Percentiles rank a stretch among this genome's conserved stretches.
Evolutionary conservation across 1,140 invertebrate species (phyloP).

Genomic region (Lordiphosa mommai): DNA sequence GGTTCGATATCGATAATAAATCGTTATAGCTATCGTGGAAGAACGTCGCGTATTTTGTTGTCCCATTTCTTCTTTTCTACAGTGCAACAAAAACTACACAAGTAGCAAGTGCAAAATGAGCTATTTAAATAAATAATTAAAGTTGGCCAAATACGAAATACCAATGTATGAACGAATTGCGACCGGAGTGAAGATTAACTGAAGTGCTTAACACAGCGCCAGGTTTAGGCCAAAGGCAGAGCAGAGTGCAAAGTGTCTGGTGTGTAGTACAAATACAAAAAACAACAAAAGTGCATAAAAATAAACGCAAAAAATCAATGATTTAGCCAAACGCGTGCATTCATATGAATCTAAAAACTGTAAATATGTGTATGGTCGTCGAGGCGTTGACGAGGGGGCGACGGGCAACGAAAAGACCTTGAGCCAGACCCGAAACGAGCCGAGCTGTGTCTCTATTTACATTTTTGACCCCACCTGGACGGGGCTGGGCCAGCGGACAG

Average conservation of each 20-base stretch:
- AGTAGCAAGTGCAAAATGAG: constrained; percentile 3
- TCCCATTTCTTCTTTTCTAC: no score
- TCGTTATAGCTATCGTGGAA: no score
- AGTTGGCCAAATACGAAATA: no score
- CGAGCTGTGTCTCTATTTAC: constrained; percentile 41
- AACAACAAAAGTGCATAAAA: constrained; percentile 48
- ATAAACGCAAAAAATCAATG: constrained; percentile 65
- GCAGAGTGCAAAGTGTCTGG: constrained; percentile 45
- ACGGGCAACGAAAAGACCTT: constrained; percentile 39
- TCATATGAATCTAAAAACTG: constrained; percentile 10
- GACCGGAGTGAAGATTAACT: no score
- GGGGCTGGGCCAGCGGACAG: constrained; percentile 37
- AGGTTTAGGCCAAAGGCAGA: constrained; percentile 12
- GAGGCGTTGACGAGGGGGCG: constrained; percentile 6
- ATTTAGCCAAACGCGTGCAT: constrained; percentile 15
- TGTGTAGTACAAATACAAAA: constrained; percentile 20
- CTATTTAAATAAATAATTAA: no score
- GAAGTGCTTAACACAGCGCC: no score
- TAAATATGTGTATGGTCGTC: constrained; percentile 7
- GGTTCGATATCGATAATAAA: no score
- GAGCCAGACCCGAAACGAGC: constrained; percentile 12
- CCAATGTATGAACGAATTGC: no score
- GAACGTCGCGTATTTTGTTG: no score
- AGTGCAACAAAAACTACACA: no score
- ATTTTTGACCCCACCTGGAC: constrained; percentile 61